Evolutionary conservation across 2,888 invertebrate genomes (phyloP), one percentile per base, ranked within the genome.

Genomic region (Eucera pruinosa): DNA sequence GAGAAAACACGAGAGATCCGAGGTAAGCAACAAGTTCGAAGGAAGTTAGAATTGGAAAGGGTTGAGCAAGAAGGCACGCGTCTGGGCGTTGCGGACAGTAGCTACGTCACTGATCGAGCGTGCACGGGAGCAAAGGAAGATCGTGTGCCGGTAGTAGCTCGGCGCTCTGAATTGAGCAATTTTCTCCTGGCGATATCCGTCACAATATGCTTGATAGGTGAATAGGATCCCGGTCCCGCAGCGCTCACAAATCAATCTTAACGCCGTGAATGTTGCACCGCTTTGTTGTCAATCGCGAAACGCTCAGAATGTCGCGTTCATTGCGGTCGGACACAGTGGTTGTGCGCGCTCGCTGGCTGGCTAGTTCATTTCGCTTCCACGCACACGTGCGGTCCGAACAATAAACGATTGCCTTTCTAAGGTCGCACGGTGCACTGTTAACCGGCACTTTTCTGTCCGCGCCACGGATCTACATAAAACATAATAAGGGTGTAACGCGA

Each of bases 151-250:
- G 66, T 61, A 47, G 71, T 52, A 70, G 50, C 78, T 27, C 55
- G 20, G 64, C 65, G 70, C 45, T 62, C 71, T 85, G 80, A 84
- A 84, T 84, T 82, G 85, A 84, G 84, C 80, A 84, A 84, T 84
- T 84, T 84, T 85, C 82, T 85, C 73, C 77, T 64, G 72, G 72
- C 77, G 77, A 67, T 77, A 84, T 71, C 75, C 74, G 82, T 70
- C 82, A 66, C 82, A 73, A 78, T 78, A 70, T 67, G 70, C 79
- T 84, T 82, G 82, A 72, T 69, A 71, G 62, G 39, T 84, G 85
- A 84, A 84, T 82, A 80, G 82, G 75, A 80, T 73, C 73, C 75
- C 66, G 72, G 62, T 27, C 43, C 55, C 58, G 69, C 47, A 23
- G 52, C 65, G 70, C 79, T 80, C 77, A 69, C 83, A 82, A 80